Evolutionary conservation across 2,113 vertebrate species (phyloP), one percentile per base, ranked within the genome.

Genomic region (Mesitornis unicolor): DNA sequence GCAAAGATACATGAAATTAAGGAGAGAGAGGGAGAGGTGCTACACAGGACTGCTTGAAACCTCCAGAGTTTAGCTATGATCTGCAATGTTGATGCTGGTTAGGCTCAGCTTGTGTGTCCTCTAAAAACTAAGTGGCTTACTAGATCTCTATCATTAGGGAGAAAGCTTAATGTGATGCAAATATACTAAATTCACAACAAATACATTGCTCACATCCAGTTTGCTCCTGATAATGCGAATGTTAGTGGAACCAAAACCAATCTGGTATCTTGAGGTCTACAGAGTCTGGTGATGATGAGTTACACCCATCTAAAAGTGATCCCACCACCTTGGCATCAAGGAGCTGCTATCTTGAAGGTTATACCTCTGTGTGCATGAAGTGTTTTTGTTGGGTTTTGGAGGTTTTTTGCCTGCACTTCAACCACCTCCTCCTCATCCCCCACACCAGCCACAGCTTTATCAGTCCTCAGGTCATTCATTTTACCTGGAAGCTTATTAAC

Each of bases 401-500:
- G 2, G 3, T 5, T 6, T 73, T 26, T 22, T 4, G 2, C 28
- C 42, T 24, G 17, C 18, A 36, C 25, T 38, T 40, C 38, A 75
- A 6, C 24, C 17, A 11, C 14, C 25, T 60, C 28, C 29, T 69
- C 11, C n/a, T 45, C 38, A 48, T 59, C 14, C 54, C 18, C 22
- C 10, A 2, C 26, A 47, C 47, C 47, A 73, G 0, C 13, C 1
- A 0, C 24, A 54, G n/a, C 53, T 45, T 22, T 40, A 17, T 50
- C 25, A 10, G 11, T 8, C 59, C 43, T 31, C 26, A 11, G 79
- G 61, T 54, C 28, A 42, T 57, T 48, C 28, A 13, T 43, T 17
- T 77, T 26, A 19, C 42, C 11, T 61, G 31, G 50, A 42, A n/a
- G 28, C 24, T 76, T 15, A 43, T 26, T 26, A 45, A 59, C 50